A percentile compares a stretch with the other conserved stretches of the same genome.
phyloP scores from a whole-genome alignment of 2,888 invertebrate species.

The Coleophora flavipennella region DNA sequence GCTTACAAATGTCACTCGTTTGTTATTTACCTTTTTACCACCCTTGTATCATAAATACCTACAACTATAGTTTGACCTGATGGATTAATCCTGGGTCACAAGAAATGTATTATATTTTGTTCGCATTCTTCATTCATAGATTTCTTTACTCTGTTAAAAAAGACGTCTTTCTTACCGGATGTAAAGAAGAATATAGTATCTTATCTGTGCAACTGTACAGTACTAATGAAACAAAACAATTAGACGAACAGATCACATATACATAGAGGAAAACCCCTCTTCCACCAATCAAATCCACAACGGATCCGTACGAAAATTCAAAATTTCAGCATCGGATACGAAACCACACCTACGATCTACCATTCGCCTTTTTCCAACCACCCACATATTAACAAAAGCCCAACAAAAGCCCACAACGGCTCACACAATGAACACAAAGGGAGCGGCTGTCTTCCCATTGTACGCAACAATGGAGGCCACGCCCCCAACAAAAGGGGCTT shows the following conservation, averaged over 20 bases:
- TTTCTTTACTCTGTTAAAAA: too few relatives aligned
- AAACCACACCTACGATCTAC: constrained; percentile 19
- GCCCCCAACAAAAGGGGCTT: constrained; percentile 52
- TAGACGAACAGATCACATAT: too few relatives aligned
- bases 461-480: constrained; percentile 53
- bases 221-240: not conserved
- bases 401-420: constrained; percentile 44
- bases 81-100: too few relatives aligned
- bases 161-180: too few relatives aligned
- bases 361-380: constrained; percentile 16
- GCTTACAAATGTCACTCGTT: too few relatives aligned
- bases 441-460: constrained; percentile 62
- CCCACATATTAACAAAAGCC: constrained; percentile 28
- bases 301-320: constrained; percentile 28
- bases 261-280: not conserved
- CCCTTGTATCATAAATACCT: too few relatives aligned
- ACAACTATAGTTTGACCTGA: too few relatives aligned
- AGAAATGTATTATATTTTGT: too few relatives aligned
- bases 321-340: constrained; percentile 26
- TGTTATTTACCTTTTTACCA: too few relatives aligned
- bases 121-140: too few relatives aligned
- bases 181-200: too few relatives aligned
- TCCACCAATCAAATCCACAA: constrained; percentile 20
- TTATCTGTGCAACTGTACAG: too few relatives aligned
- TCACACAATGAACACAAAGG: constrained; percentile 57